Base-by-base conservation (phyloP, 2,797 vertebrate species). In the Synaphobranchus kaupii region DNA sequence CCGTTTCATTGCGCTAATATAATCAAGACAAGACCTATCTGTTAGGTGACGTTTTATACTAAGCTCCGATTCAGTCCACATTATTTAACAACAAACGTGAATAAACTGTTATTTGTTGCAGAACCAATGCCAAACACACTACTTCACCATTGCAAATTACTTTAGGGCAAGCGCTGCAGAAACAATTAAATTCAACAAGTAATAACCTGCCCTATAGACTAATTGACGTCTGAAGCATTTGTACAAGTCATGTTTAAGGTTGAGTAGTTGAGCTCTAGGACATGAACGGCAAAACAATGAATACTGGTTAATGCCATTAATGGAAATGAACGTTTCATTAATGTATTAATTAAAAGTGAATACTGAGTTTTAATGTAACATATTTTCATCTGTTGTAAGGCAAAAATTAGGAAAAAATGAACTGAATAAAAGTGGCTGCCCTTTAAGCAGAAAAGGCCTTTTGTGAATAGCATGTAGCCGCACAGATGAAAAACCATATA, bases 161-260 rank as follows among this genome's bases (percentile, higher is more conserved):
- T 44, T 39, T 78, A 39, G 28, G 34, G 20, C 13, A 39, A 78
- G 31, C 17, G 1, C 73, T 78, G 34, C 34, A 78, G n/a, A 78
- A 44, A 76, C 71, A 76, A 39, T 39, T 76, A 34, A 76, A 44
- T 34, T 66, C n/a, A 25, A 66, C 25, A 66, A 66, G 63, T 44
- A 39, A 78, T 78, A 20, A 78, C 34, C 17, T 78, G 34, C 73
- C 20, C 15, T 44, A 78, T 7, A 44, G 73, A 34, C 34, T 78
- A 78, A 78, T 78, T 78, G 34, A 47, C 44, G 73, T 78, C 17
- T 78, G 73, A 44, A 78, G 73, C 34, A 78, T 44, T 44, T 39
- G 1, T 44, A 6, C 31, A 76, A 78, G 73, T 78, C 0, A 44
- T 44, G 13, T 39, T 47, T 5, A 78, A 78, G 73, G 39, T 22